Evolutionary conservation across 1,140 invertebrate species (phyloP).

Genomic region (Heliconius hermathena): DNA sequence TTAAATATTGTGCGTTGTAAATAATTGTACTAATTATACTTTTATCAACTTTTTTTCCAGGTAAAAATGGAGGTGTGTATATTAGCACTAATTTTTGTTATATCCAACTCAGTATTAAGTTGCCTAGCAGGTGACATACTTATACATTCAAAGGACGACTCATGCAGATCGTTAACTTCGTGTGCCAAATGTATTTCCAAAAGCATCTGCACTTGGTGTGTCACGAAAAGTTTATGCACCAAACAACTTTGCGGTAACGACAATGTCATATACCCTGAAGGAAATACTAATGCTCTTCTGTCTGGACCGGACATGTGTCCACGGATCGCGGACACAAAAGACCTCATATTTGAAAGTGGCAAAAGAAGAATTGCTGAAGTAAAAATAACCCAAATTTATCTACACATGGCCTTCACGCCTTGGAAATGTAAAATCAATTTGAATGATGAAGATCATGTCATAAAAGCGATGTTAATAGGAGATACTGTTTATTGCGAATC

Average conservation of each 20-base stretch:
- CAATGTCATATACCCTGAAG: constrained; percentile 60
- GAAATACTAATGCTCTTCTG: constrained; percentile 54
- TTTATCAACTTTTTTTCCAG: not conserved
- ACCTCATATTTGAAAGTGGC: constrained; percentile 54
- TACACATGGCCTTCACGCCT: constrained; percentile 69
- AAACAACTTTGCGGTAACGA: constrained; percentile 65
- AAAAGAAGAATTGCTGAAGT: constrained; percentile 50
- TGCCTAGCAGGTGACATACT: constrained; percentile 36
- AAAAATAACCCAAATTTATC: constrained; percentile 67
- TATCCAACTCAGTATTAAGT: constrained; percentile 24
- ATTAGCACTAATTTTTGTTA: not conserved
- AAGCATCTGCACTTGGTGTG: constrained; percentile 60
- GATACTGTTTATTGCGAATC: constrained; percentile 62
- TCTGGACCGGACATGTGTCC: constrained; percentile 62
- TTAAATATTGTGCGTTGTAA: too few species aligned
- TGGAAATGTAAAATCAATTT: constrained; percentile 66
- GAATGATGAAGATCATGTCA: constrained; percentile 45
- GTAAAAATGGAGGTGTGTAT: not conserved
- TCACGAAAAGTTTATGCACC: constrained; percentile 65
- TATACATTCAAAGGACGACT: constrained; percentile 36
- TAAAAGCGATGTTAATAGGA: constrained; percentile 52
- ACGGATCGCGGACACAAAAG: constrained; percentile 49
- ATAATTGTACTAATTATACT: not conserved
- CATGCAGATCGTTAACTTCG: constrained; percentile 49
- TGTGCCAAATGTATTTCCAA: constrained; percentile 53